Evolutionary conservation across 2,888 invertebrate species (phyloP), one percentile per base, ranked within the genome.

Genomic region (Silvanus unidentatus): DNA sequence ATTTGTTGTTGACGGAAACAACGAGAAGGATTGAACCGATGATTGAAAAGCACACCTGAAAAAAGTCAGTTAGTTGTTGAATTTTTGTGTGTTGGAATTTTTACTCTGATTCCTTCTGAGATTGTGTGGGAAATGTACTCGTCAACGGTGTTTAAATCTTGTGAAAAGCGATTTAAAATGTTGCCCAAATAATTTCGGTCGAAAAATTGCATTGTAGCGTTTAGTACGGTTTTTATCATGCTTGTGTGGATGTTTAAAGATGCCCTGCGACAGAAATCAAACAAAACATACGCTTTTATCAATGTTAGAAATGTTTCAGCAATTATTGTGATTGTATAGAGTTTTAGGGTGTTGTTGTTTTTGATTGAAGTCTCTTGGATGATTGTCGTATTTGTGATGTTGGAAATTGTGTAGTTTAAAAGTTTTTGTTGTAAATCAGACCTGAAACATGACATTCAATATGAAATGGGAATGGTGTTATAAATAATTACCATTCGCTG

Each of bases 11-110:
- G 79, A 77, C 2, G 81, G 80, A 57, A 86, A 82, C 2, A 86
- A 80, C 1, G 82, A 73, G 1, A 80, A 78, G 37, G 87, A 80
- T 16, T 88, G 77, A 5, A 85, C 79, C 36, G 85, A 70, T 40
- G 88, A 44, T 28, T n/a, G 30, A 30, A 14, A 49, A 47, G 16
- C 30, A 2, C n/a, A 37, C 39, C 49, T 49, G 27, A 44, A 49
- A 49, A 28, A 13, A n/a, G 14, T 22, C 32, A 32, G n/a, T 5
- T 32, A 3, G n/a, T 32, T 12, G 13, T 32, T 32, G n/a, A 3
- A 5, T 32, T 32, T n/a, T 5, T 32, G 13, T 32, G 3, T n/a
- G 3, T 32, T 32, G 10, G 8, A 22, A 5, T 22, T 8, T 11
- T 3, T 32, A 32, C 32, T 5, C 32, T 5, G n/a, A 32, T 32